Evolutionary conservation across 2,113 vertebrate genomes (phyloP).

Genomic region (Ivindomyrus marchei): DNA sequence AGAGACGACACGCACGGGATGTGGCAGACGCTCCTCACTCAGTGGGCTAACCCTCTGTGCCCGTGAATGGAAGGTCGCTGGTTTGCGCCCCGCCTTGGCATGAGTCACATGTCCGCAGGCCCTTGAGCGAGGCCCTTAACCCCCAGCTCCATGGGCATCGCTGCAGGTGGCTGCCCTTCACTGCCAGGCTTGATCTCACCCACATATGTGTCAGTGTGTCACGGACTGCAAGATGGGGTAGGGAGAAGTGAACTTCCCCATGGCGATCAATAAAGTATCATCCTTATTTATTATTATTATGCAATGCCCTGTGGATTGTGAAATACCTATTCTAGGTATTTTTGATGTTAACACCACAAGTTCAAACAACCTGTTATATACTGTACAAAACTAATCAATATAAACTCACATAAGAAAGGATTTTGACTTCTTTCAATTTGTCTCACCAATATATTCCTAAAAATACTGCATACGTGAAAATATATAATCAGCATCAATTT

Average conservation of each 20-base stretch:
- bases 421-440: background rate
- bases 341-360: background rate
- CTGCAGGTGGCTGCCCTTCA: background rate
- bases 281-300: background rate
- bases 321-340: background rate
- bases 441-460: background rate
- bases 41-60: background rate
- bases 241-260: background rate
- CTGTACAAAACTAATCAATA: background rate
- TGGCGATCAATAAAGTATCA: background rate
- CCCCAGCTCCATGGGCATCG: background rate
- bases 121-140: background rate
- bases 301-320: background rate
- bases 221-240: background rate
- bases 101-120: background rate
- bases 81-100: background rate
- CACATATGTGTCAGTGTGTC: background rate
- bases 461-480: slow-evolving; percentile 1
- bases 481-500: slow-evolving; percentile 13
- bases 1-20: background rate
- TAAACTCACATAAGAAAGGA: background rate
- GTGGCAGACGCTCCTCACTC: background rate
- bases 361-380: background rate
- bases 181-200: background rate
- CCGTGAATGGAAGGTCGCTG: background rate